Conservation (phyloP, 2,113 vertebrate species). For the Pseudorectes ferrugineus region DNA sequence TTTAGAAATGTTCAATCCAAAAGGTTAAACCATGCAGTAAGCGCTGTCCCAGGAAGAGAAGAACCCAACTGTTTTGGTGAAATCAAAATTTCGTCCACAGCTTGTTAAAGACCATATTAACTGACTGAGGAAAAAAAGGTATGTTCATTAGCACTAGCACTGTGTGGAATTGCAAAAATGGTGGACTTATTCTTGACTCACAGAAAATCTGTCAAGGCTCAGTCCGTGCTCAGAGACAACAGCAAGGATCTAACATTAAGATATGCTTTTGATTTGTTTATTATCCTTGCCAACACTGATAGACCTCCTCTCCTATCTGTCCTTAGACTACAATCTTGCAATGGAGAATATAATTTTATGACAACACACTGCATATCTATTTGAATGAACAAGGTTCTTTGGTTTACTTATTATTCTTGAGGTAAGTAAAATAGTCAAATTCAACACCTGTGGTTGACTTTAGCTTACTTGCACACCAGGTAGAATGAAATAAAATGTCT, state of each 20-base stretch:
- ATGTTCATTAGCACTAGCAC: background rate
- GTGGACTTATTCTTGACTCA: background rate
- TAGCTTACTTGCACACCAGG: background rate
- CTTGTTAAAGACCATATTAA: background rate
- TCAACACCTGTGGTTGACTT: background rate
- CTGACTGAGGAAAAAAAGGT: background rate
- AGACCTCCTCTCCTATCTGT: background rate
- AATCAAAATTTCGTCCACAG: background rate
- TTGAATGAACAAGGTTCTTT: background rate
- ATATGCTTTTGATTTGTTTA: background rate
- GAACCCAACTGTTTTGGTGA: background rate
- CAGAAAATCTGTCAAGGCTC: background rate
- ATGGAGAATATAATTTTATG: background rate
- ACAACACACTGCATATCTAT: background rate
- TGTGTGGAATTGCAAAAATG: background rate
- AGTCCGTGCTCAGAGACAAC: accelerated
- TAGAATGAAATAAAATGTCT: background rate
- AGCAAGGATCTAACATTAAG: background rate
- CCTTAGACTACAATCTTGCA: accelerated
- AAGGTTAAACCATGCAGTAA: background rate
- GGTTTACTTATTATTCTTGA: background rate
- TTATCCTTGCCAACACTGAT: background rate
- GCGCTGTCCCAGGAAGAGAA: background rate
- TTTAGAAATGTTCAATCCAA: background rate
- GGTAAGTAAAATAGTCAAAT: background rate